A percentile compares a stretch with the other conserved stretches of the same genome.
phyloP scores from a whole-genome alignment of 2,797 vertebrate species.

The Helarctos malayanus region DNA sequence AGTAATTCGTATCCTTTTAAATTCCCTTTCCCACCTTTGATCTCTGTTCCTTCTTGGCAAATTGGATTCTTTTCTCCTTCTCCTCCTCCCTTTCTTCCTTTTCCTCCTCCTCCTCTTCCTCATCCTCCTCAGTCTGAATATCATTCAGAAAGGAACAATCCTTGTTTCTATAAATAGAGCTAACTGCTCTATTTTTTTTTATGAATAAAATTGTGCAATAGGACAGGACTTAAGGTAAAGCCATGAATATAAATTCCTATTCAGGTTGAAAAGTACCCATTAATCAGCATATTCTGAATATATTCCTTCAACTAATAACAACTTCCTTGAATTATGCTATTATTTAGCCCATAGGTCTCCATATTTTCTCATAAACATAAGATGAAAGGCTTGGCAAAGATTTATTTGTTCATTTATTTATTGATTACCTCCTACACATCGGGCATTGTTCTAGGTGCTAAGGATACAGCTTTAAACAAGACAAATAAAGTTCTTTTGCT shows the following conservation, averaged over 20 bases:
- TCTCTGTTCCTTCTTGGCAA: not conserved
- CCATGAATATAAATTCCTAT: not conserved
- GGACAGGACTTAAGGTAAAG: not conserved
- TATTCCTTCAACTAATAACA: conserved; percentile 18
- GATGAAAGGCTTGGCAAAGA: not conserved
- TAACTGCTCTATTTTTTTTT: not conserved
- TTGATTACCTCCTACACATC: not conserved
- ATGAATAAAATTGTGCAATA: not conserved
- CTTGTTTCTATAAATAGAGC: conserved; percentile 19
- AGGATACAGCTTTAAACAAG: not conserved
- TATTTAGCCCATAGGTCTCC: not conserved
- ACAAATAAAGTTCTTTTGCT: not conserved
- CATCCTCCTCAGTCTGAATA: not conserved
- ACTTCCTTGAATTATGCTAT: not conserved
- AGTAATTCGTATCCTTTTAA: not conserved
- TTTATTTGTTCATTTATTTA: conserved; percentile 27
- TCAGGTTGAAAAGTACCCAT: conserved; percentile 10
- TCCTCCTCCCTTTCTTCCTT: not conserved
- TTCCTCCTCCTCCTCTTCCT: not conserved
- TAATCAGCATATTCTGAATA: not conserved
- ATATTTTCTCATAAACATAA: not conserved
- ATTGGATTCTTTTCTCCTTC: not conserved
- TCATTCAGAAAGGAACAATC: not conserved
- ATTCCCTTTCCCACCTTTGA: not conserved
- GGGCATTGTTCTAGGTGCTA: not conserved